Base-by-base conservation (phyloP, 2,888 invertebrate genomes). In the Ischnura elegans region DNA sequence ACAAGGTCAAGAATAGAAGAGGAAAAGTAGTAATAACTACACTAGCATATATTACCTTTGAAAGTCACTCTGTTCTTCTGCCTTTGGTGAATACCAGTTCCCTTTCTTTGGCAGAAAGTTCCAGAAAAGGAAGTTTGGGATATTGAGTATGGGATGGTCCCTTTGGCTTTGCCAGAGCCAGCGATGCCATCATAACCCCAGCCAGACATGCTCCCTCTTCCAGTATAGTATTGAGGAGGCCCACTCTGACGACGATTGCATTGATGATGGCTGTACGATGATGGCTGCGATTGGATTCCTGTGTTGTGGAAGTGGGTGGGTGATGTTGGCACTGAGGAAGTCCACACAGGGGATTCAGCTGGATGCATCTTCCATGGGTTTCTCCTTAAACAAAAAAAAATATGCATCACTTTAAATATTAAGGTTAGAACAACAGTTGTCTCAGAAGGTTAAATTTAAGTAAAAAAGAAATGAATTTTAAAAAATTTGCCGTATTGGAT, bases 291-390 rank as follows among this genome's bases (percentile, higher is more conserved):
- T 25, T 51, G 55, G 16, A 55, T 3, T 36, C 51, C 87, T 0
- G 25, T 61, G 55, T 96, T 96, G 94, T 96, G 95, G 43, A 96
- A 95, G 94, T 96, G 96, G 42, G 96, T 96, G 0, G 96, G 96
- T 29, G 96, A 96, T 3, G 96, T 96, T 0, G 96, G 96, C 95
- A 96, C 96, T 21, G 96, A 96, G 0, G 96, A 96, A 43, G 43
- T 55, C 90, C 90, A 90, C 25, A 61, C 43, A 29, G 61, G 90
- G 25, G 90, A 66, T 43, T 90, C 61, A 43, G 90, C 42, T 90
- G 90, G 43, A 25, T 42, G 55, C 90, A 43, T 90, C 43, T 90
- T 90, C 90, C 90, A 90, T 45, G 55, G 90, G n/a, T 36, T 90
- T 55, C 90, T 90, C 90, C 90, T 90, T 43, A 45, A 87, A 87